Conservation (phyloP, 1,140 invertebrate species). For the Globodera rostochiensis region DNA sequence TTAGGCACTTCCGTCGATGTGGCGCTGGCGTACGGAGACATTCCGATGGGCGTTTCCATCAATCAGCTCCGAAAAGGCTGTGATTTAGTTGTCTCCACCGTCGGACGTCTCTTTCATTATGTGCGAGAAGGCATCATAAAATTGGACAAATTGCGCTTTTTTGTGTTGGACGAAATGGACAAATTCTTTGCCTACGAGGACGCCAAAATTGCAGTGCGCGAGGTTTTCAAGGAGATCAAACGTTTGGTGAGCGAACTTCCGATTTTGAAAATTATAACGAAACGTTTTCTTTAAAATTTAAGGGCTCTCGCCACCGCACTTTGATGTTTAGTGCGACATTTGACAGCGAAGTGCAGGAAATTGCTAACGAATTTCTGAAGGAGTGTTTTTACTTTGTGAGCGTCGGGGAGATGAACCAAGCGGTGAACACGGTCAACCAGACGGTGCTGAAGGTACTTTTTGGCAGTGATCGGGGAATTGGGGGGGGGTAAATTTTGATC, state of each 20-base stretch:
- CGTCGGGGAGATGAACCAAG: conserved; percentile 32
- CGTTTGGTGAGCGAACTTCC: background rate
- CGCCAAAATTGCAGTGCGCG: background rate
- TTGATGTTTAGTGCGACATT: conserved; percentile 44
- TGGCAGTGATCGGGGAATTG: too few species aligned
- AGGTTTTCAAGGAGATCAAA: conserved; percentile 16
- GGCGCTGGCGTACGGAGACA: conserved; percentile 27
- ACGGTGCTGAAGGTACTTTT: conserved; percentile 24
- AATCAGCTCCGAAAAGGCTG: conserved; percentile 26
- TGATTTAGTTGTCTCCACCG: conserved; percentile 30
- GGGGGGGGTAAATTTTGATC: too few species aligned
- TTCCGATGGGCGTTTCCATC: conserved; percentile 27
- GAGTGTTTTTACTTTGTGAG: conserved; percentile 34
- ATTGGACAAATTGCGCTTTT: conserved; percentile 36
- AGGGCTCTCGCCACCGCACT: conserved; percentile 35
- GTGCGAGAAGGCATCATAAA: conserved; percentile 18
- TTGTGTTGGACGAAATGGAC: conserved; percentile 40
- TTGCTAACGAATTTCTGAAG: conserved; percentile 33
- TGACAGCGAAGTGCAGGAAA: conserved; percentile 18
- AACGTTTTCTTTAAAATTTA: background rate
- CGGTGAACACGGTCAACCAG: conserved; percentile 34
- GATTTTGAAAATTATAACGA: background rate
- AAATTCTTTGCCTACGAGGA: conserved; percentile 28
- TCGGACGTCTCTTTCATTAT: conserved; percentile 30
- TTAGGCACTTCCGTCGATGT: conserved; percentile 30